Percentiles rank a stretch among this genome's conserved stretches.
Evolutionary conservation across 2,797 vertebrate species (phyloP).

Genomic region (Eulemur mongoz): DNA sequence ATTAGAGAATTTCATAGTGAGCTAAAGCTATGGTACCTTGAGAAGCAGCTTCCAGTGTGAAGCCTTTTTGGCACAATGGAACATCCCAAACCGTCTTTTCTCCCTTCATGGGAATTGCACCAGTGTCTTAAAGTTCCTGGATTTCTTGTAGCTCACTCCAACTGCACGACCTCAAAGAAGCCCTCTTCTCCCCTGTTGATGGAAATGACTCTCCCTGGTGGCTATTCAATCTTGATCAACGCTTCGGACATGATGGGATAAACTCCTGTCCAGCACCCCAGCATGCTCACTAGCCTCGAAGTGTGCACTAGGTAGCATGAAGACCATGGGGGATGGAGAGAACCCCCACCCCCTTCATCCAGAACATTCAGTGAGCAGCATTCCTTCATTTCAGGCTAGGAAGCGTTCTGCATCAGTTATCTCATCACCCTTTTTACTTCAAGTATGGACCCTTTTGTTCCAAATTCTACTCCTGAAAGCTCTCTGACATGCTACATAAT

Average conservation of each 20-base stretch:
- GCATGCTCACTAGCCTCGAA: not conserved
- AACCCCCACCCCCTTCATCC: not conserved
- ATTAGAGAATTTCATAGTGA: not conserved
- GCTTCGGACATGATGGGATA: not conserved
- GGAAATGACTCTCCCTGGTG: not conserved
- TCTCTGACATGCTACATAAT: constrained; percentile 64
- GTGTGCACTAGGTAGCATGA: not conserved
- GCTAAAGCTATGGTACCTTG: not conserved
- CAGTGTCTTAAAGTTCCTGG: not conserved
- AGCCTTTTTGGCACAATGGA: not conserved
- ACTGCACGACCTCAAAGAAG: not conserved
- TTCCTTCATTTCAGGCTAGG: not conserved
- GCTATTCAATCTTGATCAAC: not conserved
- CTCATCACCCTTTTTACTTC: not conserved
- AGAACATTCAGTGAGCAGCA: not conserved
- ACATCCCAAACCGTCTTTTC: not conserved
- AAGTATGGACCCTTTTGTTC: constrained; percentile 54
- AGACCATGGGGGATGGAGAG: not conserved
- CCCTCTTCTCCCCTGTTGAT: not conserved
- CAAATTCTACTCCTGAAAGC: constrained; percentile 66
- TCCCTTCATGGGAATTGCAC: not conserved
- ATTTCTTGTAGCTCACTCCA: constrained; percentile 2
- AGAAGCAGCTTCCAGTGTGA: not conserved
- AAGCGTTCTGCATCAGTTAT: constrained; percentile 12
- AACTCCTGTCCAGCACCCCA: not conserved